Percentiles rank a stretch among this genome's conserved stretches.
Evolutionary conservation across 2,888 invertebrate genomes (phyloP).

Genomic region (Drosophila sordidapex): DNA sequence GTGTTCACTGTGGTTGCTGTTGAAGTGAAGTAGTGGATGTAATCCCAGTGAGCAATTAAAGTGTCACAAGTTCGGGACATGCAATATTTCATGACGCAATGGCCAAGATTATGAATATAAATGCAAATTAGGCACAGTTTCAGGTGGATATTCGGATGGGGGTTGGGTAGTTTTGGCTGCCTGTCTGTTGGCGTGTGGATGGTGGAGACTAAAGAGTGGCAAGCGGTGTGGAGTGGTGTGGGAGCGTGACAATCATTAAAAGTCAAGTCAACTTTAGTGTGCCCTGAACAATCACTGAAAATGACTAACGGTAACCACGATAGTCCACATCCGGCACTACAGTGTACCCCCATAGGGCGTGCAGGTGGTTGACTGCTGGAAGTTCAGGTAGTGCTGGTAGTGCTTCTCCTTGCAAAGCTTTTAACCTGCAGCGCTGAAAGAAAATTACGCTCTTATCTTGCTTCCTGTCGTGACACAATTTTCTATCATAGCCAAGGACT

Average conservation of each 20-base stretch:
- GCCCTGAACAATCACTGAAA: constrained; percentile 77
- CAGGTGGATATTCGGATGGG: constrained; percentile 6
- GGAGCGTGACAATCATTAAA: constrained; percentile 81
- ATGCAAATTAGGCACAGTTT: constrained; percentile 76
- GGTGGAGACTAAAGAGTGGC: background rate
- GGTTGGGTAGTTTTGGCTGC: constrained; percentile 14
- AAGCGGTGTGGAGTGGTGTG: constrained; percentile 12
- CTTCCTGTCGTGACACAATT: constrained; percentile 85
- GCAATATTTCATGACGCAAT: constrained; percentile 81
- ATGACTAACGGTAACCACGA: constrained; percentile 83
- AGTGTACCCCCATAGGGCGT: constrained; percentile 25
- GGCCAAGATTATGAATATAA: constrained; percentile 80
- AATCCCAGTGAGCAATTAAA: constrained; percentile 78
- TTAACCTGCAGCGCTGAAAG: constrained; percentile 73
- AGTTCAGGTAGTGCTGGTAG: background rate
- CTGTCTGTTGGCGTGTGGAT: constrained; percentile 58
- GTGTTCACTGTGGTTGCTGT: constrained; percentile 41
- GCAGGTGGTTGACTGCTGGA: background rate
- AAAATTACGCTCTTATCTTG: constrained; percentile 85
- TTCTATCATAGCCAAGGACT: constrained; percentile 81
- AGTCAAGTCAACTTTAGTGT: constrained; percentile 67
- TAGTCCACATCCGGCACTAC: constrained; percentile 75
- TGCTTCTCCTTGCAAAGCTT: constrained; percentile 48
- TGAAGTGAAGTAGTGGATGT: constrained; percentile 25
- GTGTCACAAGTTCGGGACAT: constrained; percentile 81